Conservation (phyloP, 2,888 invertebrate species). For the Penaeus monodon region DNA sequence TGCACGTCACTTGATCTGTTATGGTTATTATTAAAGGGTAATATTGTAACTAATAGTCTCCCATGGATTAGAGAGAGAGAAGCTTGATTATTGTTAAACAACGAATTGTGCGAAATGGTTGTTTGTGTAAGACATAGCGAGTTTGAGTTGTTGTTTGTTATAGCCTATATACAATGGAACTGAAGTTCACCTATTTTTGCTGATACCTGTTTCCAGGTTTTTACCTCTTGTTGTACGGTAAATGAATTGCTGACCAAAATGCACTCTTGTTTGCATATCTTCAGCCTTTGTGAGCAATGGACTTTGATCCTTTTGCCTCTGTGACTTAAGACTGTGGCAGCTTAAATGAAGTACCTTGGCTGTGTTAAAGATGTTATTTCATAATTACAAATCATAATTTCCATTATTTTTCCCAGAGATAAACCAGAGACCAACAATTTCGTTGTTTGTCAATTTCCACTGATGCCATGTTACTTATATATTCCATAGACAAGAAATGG, state of each 20-base stretch:
- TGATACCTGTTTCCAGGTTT: slow-evolving; percentile 59
- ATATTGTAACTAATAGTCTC: slow-evolving; percentile 49
- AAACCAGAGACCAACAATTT: slow-evolving; percentile 57
- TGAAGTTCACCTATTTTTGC: slow-evolving; percentile 61
- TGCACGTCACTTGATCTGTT: slow-evolving; percentile 60
- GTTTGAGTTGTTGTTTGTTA: slow-evolving; percentile 61
- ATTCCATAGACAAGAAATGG: slow-evolving; percentile 56
- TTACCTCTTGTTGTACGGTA: slow-evolving; percentile 57
- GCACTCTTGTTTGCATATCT: slow-evolving; percentile 60
- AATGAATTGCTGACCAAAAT: slow-evolving; percentile 58
- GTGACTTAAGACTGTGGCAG: slow-evolving; percentile 60
- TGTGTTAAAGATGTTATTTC: slow-evolving; percentile 57
- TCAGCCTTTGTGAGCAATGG: slow-evolving; percentile 56
- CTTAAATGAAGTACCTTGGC: slow-evolving; percentile 57
- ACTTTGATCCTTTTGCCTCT: slow-evolving; percentile 52
- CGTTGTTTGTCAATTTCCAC: slow-evolving; percentile 52
- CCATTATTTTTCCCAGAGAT: slow-evolving; percentile 52
- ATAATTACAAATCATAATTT: slow-evolving; percentile 49
- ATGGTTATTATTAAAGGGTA: slow-evolving; percentile 49
- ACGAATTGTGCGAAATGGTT: slow-evolving; percentile 52
- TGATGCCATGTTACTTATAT: slow-evolving; percentile 55
- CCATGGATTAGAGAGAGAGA: slow-evolving; percentile 46
- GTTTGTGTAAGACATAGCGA: slow-evolving; percentile 52
- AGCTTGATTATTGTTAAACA: slow-evolving; percentile 54
- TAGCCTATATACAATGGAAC: slow-evolving; percentile 60